Percentiles rank a stretch among this genome's conserved stretches.
These are phyloP conservation scores for Eulemur albifrons DNA, from an alignment of 2,797 vertebrate genomes.

Conservation along the genomic window DNA sequence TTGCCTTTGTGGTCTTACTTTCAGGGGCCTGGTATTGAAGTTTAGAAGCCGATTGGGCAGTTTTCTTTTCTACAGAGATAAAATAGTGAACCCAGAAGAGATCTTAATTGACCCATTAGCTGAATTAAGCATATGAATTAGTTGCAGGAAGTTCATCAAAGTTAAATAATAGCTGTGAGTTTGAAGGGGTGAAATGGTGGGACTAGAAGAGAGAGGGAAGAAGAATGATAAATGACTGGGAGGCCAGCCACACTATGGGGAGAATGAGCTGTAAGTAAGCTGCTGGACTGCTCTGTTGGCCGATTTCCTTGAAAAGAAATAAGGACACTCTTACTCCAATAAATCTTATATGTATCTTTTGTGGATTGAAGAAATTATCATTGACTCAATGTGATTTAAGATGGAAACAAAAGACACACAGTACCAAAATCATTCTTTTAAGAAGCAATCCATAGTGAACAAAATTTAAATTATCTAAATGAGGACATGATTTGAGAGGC, in stretches of 20 bases:
- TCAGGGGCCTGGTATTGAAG: not conserved
- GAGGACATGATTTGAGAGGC: constrained; percentile 18
- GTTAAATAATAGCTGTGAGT: not conserved
- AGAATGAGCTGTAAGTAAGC: not conserved
- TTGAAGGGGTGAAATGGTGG: not conserved
- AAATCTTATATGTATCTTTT: not conserved
- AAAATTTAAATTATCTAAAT: not conserved
- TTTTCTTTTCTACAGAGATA: not conserved
- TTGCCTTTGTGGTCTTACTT: not conserved
- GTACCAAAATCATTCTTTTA: not conserved
- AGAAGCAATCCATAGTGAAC: not conserved
- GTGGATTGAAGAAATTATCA: not conserved
- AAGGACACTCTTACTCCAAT: too few species aligned
- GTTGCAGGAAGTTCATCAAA: not conserved
- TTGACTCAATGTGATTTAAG: not conserved
- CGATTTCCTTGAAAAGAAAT: not conserved
- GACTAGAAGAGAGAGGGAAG: not conserved
- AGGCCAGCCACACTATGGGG: not conserved
- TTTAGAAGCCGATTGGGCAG: not conserved
- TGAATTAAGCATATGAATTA: not conserved
- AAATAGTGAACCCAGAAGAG: not conserved
- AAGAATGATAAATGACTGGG: fast-evolving
- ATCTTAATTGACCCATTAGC: not conserved
- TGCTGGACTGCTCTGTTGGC: not conserved
- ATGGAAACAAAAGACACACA: not conserved